These are phyloP conservation scores for Sipha maydis DNA, from an alignment of 2,888 invertebrate species.

Conservation along the genomic window DNA sequence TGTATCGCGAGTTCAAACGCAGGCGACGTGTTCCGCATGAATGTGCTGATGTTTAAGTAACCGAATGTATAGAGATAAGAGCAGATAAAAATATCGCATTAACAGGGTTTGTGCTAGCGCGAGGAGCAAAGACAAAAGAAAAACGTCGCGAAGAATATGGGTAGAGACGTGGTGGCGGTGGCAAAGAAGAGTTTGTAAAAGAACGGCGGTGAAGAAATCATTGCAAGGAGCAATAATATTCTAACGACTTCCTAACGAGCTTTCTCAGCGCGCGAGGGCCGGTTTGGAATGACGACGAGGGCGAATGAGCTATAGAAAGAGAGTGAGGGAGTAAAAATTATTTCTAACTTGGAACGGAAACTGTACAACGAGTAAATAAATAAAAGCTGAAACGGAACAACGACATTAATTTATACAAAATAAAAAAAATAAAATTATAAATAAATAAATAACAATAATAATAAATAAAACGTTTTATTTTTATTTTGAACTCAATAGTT, in stretches of 20 bases:
- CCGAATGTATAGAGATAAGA: conserved; percentile 32
- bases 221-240: conserved; percentile 45
- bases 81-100: neutral
- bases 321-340: conserved; percentile 16
- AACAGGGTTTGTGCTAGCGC: neutral
- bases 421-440: no score
- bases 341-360: conserved; percentile 36
- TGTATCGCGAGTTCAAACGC: neutral
- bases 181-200: neutral
- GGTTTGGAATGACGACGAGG: conserved; percentile 5
- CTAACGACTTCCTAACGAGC: conserved; percentile 61
- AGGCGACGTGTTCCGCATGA: neutral
- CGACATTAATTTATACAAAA: conserved; percentile 42
- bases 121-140: neutral
- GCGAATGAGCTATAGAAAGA: neutral
- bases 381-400: conserved; percentile 46
- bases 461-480: conserved; percentile 31
- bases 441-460: neutral
- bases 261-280: conserved; percentile 29
- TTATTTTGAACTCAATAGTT: conserved; percentile 20
- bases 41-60: conserved; percentile 11
- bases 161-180: neutral
- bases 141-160: neutral
- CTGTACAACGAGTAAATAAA: conserved; percentile 35
- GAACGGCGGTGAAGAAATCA: conserved; percentile 22